Evolutionary conservation across 2,113 vertebrate genomes (phyloP).

Genomic region (Ascaphus truei): DNA sequence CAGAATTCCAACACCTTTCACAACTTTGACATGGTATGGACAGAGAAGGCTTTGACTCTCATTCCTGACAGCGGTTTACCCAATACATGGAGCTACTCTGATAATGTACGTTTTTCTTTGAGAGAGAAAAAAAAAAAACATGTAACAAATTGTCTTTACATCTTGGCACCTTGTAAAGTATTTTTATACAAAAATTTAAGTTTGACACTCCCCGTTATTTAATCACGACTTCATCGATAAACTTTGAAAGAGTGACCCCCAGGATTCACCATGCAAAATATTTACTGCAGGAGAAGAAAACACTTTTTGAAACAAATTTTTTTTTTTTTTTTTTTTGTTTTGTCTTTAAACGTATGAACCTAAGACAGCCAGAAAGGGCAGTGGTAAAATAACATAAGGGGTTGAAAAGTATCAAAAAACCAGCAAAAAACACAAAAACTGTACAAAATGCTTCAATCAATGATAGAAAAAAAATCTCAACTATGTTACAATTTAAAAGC

Average conservation of each 20-base stretch:
- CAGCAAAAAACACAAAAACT: conserved; percentile 61
- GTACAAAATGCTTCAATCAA: conserved; percentile 87
- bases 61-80: conserved; percentile 65
- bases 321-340: conserved; percentile 48
- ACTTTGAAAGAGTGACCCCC: conserved; percentile 78
- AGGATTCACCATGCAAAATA: conserved; percentile 87
- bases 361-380: conserved; percentile 78
- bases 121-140: conserved; percentile 56
- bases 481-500: conserved; percentile 93
- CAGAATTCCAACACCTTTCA: conserved; percentile 47
- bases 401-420: conserved; percentile 83
- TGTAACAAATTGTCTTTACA: conserved; percentile 90
- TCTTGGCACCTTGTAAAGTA: conserved; percentile 94
- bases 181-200: conserved; percentile 88
- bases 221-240: conserved; percentile 83
- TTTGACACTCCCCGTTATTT: conserved; percentile 84
- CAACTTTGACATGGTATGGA: conserved; percentile 44
- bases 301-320: conserved; percentile 63
- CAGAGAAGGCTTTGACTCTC: conserved; percentile 57
- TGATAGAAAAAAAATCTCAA: conserved; percentile 76
- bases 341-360: conserved; percentile 68
- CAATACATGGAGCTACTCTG: conserved; percentile 64
- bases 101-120: conserved; percentile 66
- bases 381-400: conserved; percentile 75
- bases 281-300: conserved; percentile 79